A percentile compares a stretch with the other conserved stretches of the same genome.
phyloP scores from a whole-genome alignment of 2,888 invertebrate species.

The Lutraria lutraria region DNA sequence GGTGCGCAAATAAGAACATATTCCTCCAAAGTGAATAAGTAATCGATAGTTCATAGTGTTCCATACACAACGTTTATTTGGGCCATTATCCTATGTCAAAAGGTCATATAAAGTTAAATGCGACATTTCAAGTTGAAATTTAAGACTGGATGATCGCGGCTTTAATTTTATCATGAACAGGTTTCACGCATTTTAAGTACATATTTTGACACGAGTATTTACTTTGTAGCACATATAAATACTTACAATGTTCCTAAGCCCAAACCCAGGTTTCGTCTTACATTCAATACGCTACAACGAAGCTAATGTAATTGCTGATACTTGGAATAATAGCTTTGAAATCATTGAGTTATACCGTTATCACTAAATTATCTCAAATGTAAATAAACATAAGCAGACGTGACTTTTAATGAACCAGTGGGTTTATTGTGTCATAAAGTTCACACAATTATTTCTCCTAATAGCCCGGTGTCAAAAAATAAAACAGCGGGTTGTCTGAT shows the following conservation, averaged over 20 bases:
- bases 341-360: background rate
- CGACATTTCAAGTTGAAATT: slow-evolving; percentile 2
- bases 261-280: background rate
- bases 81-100: slow-evolving; percentile 30
- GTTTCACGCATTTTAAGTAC: slow-evolving; percentile 12
- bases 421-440: background rate
- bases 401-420: background rate
- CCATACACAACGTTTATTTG: background rate
- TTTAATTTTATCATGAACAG: slow-evolving; percentile 20
- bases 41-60: slow-evolving; percentile 50
- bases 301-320: background rate
- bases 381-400: background rate
- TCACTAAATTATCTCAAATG: background rate
- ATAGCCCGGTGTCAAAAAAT: slow-evolving; percentile 14
- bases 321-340: background rate
- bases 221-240: background rate
- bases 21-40: slow-evolving; percentile 40
- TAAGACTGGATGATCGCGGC: slow-evolving; percentile 16
- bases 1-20: slow-evolving; percentile 54
- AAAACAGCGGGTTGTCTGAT: slow-evolving; percentile 1
- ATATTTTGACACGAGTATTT: background rate
- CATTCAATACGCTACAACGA: background rate
- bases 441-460: slow-evolving; percentile 13
- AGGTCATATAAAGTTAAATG: slow-evolving; percentile 42
- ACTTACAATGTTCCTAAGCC: background rate